Evolutionary conservation across 2,797 vertebrate species (phyloP), one percentile per base, ranked within the genome.

Genomic region (Gymnoscopelus microlampas): DNA sequence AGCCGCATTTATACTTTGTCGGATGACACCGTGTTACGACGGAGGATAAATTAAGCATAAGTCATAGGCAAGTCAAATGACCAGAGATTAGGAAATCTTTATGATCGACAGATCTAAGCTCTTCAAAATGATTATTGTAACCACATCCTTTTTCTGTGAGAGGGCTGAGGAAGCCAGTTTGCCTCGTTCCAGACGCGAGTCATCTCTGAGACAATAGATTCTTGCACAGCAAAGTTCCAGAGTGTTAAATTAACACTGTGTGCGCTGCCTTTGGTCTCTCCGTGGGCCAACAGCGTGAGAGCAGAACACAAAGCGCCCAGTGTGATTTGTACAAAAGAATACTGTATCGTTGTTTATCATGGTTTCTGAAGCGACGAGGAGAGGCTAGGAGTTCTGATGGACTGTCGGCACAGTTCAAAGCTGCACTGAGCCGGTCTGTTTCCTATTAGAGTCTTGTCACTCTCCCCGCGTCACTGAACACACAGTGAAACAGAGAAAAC

Each of bases 381-480:
- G 78, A 75, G 66, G 69, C 74, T 85, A 51, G 64, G 15, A 9
- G 71, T 76, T 63, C 32, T 44, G 54, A n/a, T 3, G 14, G 32
- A 71, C 71, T 48, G 79, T 83, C 83, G 84, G 85, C 66, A 1
- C 64, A 89, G 89, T 93, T 94, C 92, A 95, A 94, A 94, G 91
- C 76, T 29, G 29, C 79, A 75, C 80, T 14, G 79, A 61, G 78
- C 10, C 32, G 82, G 89, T 92, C 93, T 95, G 94, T 81, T 94
- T 94, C 93, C 88, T 86, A 93, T 94, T 94, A 93, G 83, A 85
- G 87, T 86, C 91, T 92, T 93, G 94, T 94, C 93, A 91, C 91
- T 94, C 92, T 91, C 86, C 91, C 93, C 93, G 93, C 92, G 91
- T 94, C 94, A 94, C 86, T 92, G 93, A 94, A 92, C 90, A 86